phyloP scores from a whole-genome alignment of 2,888 invertebrate genomes.

The Oegoconia quadripuncta region DNA sequence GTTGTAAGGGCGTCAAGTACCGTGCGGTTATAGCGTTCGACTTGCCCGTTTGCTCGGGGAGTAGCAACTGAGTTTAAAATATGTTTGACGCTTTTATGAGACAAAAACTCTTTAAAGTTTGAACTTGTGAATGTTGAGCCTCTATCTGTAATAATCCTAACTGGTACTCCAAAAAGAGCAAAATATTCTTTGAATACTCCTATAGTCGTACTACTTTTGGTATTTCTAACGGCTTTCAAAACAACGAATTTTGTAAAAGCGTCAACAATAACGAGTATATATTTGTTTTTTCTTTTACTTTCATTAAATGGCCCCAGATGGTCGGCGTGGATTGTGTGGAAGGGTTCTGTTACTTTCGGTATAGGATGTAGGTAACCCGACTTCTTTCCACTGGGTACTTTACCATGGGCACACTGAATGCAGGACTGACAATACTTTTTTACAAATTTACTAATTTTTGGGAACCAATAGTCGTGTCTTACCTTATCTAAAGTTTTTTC shows the following conservation, averaged over 20 bases:
- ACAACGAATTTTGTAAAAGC: conserved; percentile 21
- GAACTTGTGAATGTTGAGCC: conserved; percentile 15
- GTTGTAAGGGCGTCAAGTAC: conserved; percentile 2
- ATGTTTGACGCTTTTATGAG: conserved; percentile 14
- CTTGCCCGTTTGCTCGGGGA: background rate
- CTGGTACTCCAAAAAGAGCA: conserved; percentile 15
- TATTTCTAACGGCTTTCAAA: conserved; percentile 16
- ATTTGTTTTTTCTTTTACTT: conserved; percentile 15
- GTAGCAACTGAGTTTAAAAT: conserved; percentile 3
- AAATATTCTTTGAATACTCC: conserved; percentile 12
- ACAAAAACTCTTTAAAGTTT: conserved; percentile 15
- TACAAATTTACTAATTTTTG: conserved; percentile 18
- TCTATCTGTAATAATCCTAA: conserved; percentile 9
- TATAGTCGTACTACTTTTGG: background rate
- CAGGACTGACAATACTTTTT: conserved; percentile 19
- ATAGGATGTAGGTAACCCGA: conserved; percentile 10
- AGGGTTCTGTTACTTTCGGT: conserved; percentile 11
- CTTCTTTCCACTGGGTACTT: conserved; percentile 9
- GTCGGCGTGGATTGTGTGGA: conserved; percentile 17
- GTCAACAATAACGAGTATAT: conserved; percentile 13
- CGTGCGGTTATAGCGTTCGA: conserved; percentile 8
- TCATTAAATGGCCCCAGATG: conserved; percentile 19
- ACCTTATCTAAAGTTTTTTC: conserved; percentile 19
- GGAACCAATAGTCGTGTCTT: conserved; percentile 18
- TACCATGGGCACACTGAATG: conserved; percentile 15